phyloP scores from a whole-genome alignment of 2,888 invertebrate species.

The Yponomeuta plumbellus region DNA sequence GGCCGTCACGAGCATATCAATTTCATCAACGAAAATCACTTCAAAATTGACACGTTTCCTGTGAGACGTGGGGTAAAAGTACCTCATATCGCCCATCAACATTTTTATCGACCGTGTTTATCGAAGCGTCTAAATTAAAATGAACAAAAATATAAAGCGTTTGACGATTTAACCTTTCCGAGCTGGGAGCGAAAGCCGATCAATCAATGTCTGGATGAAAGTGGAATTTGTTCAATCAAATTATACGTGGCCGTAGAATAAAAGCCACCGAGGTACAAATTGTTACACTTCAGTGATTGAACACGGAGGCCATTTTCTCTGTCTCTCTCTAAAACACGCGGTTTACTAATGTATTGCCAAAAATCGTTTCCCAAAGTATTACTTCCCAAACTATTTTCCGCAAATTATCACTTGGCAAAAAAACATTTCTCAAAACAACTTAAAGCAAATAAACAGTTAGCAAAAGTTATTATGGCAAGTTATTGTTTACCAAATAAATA shows the following conservation, averaged over 20 bases:
- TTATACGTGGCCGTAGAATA: conserved; percentile 5
- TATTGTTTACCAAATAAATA: no score
- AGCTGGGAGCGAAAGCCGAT: not conserved
- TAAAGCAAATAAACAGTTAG: no score
- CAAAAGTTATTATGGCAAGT: no score
- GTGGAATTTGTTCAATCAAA: conserved; percentile 15
- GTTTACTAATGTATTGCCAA: no score
- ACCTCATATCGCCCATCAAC: not conserved
- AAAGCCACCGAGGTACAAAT: not conserved
- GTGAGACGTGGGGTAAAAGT: not conserved
- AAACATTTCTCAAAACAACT: no score
- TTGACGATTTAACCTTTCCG: conserved; percentile 3
- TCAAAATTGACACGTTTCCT: not conserved
- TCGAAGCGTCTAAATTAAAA: conserved; percentile 2
- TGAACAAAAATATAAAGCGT: not conserved
- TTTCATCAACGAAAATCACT: not conserved
- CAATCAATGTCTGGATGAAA: conserved; percentile 10
- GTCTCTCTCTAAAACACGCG: no score
- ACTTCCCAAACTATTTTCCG: no score
- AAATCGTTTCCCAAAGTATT: no score
- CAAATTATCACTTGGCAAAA: no score
- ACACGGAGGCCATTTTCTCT: no score
- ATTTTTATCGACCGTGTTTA: not conserved
- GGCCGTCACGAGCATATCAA: no score
- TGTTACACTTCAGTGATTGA: not conserved